A percentile compares a stretch with the other conserved stretches of the same genome.
phyloP scores from a whole-genome alignment of 2,113 vertebrate species.

The Oncorhynchus tshawytscha region DNA sequence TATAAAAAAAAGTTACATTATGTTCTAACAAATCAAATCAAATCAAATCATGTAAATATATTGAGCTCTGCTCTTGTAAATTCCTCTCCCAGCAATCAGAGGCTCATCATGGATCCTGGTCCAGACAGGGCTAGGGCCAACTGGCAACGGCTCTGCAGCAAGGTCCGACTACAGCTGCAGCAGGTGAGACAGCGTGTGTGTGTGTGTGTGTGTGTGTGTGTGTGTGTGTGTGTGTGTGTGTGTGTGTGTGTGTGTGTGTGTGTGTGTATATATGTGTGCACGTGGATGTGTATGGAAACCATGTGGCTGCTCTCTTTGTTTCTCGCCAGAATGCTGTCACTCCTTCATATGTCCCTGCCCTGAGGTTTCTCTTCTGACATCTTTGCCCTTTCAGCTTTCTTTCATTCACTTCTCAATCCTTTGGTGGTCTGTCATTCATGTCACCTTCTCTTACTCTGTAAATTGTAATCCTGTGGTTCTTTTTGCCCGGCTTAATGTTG shows the following conservation, averaged over 20 bases:
- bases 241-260: no score
- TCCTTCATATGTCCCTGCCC: background rate
- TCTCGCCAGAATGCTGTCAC: background rate
- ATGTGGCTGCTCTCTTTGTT: background rate
- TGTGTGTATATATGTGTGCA: background rate
- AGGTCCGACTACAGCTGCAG: constrained; percentile 91
- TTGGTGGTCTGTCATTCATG: background rate
- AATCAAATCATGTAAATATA: no score
- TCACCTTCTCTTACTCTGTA: background rate
- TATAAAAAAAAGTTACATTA: no score
- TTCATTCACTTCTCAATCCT: background rate
- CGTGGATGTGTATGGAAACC: background rate
- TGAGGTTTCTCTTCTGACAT: no score
- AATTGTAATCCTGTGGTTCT: background rate
- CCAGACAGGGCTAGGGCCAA: constrained; percentile 84
- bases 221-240: background rate
- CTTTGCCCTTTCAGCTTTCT: background rate
- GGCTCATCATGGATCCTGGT: constrained; percentile 66
- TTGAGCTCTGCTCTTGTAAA: no score
- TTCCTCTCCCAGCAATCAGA: constrained; percentile 16
- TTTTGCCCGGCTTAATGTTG: constrained; percentile 17
- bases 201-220: constrained; percentile 6
- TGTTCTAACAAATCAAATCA: no score
- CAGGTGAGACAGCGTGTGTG: constrained; percentile 75
- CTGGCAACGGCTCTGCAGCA: constrained; percentile 93